Conservation (phyloP, 2,797 vertebrate genomes). For the Tapirus indicus region DNA sequence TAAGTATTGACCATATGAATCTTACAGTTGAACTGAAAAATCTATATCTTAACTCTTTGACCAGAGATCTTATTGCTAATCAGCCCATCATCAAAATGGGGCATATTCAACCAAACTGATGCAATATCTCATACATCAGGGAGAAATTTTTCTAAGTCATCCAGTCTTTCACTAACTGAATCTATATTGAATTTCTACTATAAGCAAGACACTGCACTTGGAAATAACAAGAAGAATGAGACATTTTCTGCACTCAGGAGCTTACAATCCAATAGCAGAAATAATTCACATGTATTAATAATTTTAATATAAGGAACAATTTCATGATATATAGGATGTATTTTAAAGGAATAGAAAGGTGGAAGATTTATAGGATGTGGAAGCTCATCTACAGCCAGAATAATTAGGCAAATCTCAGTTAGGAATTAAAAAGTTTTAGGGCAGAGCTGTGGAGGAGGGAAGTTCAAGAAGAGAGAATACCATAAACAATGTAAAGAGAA, state of each 20-base stretch:
- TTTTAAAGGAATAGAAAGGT: neutral
- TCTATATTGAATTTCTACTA: neutral
- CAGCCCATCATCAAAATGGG: neutral
- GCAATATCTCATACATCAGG: no score
- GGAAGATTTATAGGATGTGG: neutral
- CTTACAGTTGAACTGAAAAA: neutral
- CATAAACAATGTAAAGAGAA: neutral
- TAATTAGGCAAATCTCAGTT: neutral
- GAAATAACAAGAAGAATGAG: neutral
- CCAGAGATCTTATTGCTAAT: neutral
- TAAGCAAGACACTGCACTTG: neutral
- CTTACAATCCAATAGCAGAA: neutral
- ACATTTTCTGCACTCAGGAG: neutral
- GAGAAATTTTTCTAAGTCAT: neutral
- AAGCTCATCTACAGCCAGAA: neutral
- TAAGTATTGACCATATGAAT: neutral
- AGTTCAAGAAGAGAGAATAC: neutral
- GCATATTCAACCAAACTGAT: neutral
- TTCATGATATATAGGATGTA: neutral
- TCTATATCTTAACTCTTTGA: neutral
- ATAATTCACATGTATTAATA: neutral
- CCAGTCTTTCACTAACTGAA: neutral
- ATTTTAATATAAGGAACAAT: neutral
- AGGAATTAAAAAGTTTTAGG: neutral
- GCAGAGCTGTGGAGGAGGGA: neutral